Base-by-base conservation (phyloP, 2,888 invertebrate genomes). In the Amphipoea oculea region DNA sequence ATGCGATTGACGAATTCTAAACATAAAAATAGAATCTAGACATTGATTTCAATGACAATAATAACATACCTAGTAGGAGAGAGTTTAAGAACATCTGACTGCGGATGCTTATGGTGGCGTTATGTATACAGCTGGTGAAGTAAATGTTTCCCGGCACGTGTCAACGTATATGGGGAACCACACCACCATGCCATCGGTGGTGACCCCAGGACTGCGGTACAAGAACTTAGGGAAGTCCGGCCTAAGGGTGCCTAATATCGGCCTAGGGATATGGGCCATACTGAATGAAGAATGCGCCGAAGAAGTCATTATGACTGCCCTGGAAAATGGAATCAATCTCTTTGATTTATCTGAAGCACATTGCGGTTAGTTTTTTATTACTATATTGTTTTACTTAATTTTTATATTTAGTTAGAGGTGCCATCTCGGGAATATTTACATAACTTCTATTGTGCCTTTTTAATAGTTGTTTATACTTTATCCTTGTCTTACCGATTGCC, bases 311-410 rank as follows among this genome's bases (percentile, higher is more conserved):
- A 98, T 98, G 90, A 97, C 99, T 86, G 99, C 99, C 63, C 98
- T 99, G 92, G 99, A 99, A 93, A 99, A 99, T 94, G 99, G 99
- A 78, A 99, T 99, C 92, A 99, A 99, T 95, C 97, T 99, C 81
- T 99, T 99, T 96, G 99, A 99, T 96, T 97, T 99, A 81, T 99
- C 99, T 23, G 99, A 99, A 96, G 99, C 99, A 23, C 98, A 99
- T 95, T 98, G 98, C 91, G 98, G 98, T 97, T 93, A 94, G 93
- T 97, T 71, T 29, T 74, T 78, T 23, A 70, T 78, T 23, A 70
- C 9, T 45, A 36, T 70, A 60, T 60, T 45, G 17, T 76, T 65
- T 63, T 1, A n/a, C 0, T n/a, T 45, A 7, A 29, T 23, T 79
- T 36, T 48, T 17, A 60, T 70, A 42, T 17, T 60, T 23, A 23